A percentile compares a stretch with the other conserved stretches of the same genome.
Evolutionary conservation across 2,113 vertebrate genomes (phyloP).

Genomic region (Chamaea fasciata): DNA sequence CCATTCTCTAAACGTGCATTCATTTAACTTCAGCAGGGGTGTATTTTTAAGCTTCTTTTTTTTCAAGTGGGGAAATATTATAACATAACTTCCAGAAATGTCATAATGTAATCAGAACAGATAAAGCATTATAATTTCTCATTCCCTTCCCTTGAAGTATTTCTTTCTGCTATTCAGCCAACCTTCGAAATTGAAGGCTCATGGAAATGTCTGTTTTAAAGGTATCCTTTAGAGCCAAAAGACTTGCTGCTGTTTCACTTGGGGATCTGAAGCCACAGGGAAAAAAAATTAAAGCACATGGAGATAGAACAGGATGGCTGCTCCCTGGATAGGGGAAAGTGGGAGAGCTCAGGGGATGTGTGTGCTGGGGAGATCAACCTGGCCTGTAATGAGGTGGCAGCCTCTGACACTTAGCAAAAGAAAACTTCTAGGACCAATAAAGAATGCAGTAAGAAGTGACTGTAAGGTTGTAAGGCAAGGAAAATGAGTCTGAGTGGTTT

Average conservation of each 20-base stretch:
- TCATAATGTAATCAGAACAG: not conserved
- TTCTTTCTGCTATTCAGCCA: not conserved
- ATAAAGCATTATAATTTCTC: not conserved
- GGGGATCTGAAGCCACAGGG: not conserved
- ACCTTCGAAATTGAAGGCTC: not conserved
- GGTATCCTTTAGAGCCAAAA: not conserved
- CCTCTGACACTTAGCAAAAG: not conserved
- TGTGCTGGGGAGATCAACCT: not conserved
- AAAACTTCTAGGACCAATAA: not conserved
- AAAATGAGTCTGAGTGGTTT: not conserved
- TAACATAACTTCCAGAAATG: not conserved
- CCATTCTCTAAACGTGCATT: not conserved
- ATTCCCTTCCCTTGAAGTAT: not conserved
- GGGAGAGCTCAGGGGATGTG: fast-evolving
- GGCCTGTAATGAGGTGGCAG: not conserved
- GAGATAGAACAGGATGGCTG: not conserved
- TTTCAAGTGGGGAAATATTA: not conserved
- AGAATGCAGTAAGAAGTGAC: not conserved
- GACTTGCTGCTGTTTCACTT: not conserved
- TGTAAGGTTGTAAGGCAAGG: not conserved
- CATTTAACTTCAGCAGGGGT: not conserved
- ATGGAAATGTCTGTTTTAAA: not conserved
- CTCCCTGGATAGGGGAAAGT: not conserved
- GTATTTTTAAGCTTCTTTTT: not conserved
- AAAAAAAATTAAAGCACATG: not conserved